Percentiles rank a stretch among this genome's conserved stretches.
These are phyloP conservation scores for Dolichallabes microphthalmus DNA, from an alignment of 2,113 vertebrate species.

Conservation along the genomic window DNA sequence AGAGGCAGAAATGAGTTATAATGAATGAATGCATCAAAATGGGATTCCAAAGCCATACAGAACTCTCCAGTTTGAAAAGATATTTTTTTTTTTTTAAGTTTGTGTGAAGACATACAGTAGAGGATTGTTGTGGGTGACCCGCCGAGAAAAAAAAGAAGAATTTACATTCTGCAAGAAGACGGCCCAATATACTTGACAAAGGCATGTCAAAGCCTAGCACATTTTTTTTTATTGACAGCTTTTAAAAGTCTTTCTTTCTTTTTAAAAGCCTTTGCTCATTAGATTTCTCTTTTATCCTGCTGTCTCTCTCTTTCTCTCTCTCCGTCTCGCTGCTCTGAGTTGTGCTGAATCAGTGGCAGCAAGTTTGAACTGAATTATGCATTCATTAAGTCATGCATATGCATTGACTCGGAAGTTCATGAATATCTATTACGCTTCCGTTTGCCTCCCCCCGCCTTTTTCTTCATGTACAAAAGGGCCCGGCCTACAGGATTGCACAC, in stretches of 20 bases:
- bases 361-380: constrained; percentile 50
- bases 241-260: constrained; percentile 7
- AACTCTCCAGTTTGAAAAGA: constrained; percentile 35
- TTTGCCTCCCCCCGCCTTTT: constrained; percentile 42
- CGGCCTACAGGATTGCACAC: constrained; percentile 35
- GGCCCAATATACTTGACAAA: constrained; percentile 39
- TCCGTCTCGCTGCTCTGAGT: constrained; percentile 15
- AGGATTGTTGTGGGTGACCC: constrained; percentile 41
- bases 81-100: constrained; percentile 41
- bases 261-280: constrained; percentile 27
- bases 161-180: constrained; percentile 9
- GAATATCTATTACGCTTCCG: constrained; percentile 56
- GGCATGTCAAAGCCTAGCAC: not conserved
- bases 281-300: constrained; percentile 20
- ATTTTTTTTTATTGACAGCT: constrained; percentile 24
- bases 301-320: constrained; percentile 18
- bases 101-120: constrained; percentile 39
- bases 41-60: constrained; percentile 47
- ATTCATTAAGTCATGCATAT: constrained; percentile 56
- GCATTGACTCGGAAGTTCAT: constrained; percentile 54
- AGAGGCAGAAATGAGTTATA: constrained; percentile 56
- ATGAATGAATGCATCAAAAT: constrained; percentile 59
- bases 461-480: constrained; percentile 51
- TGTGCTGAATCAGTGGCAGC: constrained; percentile 48
- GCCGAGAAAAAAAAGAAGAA: not conserved